Evolutionary conservation across 2,797 vertebrate genomes (phyloP).

Genomic region (Miichthys miiuy): DNA sequence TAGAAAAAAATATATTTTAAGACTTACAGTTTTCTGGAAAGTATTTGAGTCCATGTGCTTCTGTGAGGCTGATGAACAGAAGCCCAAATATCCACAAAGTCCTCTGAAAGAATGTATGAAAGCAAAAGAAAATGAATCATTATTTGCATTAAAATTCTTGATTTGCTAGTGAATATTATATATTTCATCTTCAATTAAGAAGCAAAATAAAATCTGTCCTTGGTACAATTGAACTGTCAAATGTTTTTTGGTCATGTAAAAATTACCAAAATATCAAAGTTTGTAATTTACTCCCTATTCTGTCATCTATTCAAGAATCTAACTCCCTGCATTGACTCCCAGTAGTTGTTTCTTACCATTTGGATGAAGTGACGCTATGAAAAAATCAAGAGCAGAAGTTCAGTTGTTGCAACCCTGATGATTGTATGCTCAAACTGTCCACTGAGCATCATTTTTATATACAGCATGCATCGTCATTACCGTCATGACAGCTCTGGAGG

Average conservation of each 20-base stretch:
- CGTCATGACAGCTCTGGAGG: conserved; percentile 34
- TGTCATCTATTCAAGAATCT: neutral
- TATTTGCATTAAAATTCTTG: neutral
- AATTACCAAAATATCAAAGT: neutral
- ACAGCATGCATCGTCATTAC: conserved; percentile 39
- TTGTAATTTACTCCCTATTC: neutral
- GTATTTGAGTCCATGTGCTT: conserved; percentile 33
- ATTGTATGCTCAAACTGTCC: neutral
- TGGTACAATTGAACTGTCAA: neutral
- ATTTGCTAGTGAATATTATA: neutral
- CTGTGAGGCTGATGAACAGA: conserved; percentile 49
- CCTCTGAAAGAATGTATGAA: conserved; percentile 42
- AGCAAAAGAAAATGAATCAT: neutral
- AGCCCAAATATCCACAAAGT: conserved; percentile 58
- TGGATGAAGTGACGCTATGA: conserved; percentile 2
- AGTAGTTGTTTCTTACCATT: conserved; percentile 66
- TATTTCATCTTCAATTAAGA: neutral
- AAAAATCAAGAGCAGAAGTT: conserved; percentile 43
- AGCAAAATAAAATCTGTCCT: neutral
- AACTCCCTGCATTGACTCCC: neutral
- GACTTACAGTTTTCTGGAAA: conserved; percentile 75
- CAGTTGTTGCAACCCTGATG: conserved; percentile 5
- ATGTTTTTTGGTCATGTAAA: neutral
- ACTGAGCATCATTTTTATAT: conserved; percentile 60
- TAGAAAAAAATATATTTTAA: neutral